These are phyloP conservation scores for Dryobota labecula DNA, from an alignment of 2,888 invertebrate species.

Conservation along the genomic window DNA sequence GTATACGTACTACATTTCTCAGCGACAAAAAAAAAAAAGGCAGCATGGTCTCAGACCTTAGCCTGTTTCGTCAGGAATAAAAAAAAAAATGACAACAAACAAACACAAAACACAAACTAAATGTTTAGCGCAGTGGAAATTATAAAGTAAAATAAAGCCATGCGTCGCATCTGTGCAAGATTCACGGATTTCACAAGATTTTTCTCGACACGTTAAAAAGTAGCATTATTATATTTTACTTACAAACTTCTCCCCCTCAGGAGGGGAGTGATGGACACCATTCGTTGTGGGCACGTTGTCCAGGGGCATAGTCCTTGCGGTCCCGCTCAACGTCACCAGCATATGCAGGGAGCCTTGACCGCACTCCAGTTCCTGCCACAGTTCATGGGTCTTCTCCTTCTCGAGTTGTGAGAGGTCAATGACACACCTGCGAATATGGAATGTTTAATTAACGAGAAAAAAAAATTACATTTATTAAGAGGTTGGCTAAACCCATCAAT, in stretches of 20 bases:
- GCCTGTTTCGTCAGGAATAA: too few relatives aligned
- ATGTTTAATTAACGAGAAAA: conserved; percentile 8
- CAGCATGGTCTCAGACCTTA: too few relatives aligned
- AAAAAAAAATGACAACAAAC: too few relatives aligned
- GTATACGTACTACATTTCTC: too few relatives aligned
- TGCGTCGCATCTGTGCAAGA: too few relatives aligned
- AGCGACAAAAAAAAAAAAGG: too few relatives aligned
- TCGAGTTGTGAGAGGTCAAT: conserved; percentile 84
- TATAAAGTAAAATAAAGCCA: too few relatives aligned
- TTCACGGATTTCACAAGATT: background rate
- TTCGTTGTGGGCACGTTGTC: conserved; percentile 84
- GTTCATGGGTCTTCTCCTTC: conserved; percentile 85
- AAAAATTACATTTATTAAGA: background rate
- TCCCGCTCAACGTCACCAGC: conserved; percentile 82
- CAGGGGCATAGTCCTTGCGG: conserved; percentile 70
- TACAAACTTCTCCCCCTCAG: conserved; percentile 81
- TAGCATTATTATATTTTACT: conserved; percentile 62
- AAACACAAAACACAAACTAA: too few relatives aligned
- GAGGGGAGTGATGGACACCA: conserved; percentile 71
- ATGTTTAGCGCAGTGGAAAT: too few relatives aligned
- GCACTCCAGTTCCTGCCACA: conserved; percentile 86
- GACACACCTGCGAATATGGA: conserved; percentile 75
- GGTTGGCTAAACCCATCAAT: too few relatives aligned
- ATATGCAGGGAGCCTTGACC: conserved; percentile 84
- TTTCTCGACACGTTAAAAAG: background rate